Conservation (phyloP, 2,797 vertebrate species). For the Parauchenoglanis ngamensis region DNA sequence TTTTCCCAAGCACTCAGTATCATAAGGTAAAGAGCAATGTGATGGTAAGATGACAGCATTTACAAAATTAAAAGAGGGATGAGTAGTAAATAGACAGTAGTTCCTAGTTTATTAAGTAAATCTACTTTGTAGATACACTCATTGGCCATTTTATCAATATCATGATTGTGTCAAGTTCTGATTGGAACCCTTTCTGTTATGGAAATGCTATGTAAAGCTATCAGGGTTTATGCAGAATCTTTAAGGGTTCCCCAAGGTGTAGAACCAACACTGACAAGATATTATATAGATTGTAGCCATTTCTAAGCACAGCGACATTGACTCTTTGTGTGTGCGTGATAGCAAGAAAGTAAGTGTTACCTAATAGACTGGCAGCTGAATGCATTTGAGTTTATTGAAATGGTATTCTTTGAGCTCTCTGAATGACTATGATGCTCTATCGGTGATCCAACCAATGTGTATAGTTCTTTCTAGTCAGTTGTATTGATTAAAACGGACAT, state of each 20-base stretch:
- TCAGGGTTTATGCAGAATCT: background rate
- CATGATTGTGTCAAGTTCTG: background rate
- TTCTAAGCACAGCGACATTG: too few relatives aligned
- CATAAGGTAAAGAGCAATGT: slow-evolving; percentile 3
- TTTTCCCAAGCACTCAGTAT: background rate
- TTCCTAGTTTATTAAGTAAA: background rate
- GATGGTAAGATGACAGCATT: background rate
- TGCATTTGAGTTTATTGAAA: background rate
- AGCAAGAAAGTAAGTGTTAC: background rate
- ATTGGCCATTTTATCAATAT: too few relatives aligned
- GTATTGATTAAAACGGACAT: background rate
- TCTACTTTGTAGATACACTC: background rate
- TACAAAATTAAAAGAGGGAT: background rate
- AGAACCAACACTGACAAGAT: background rate
- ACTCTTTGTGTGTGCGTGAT: too few relatives aligned
- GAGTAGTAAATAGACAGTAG: background rate
- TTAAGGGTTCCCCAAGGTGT: background rate
- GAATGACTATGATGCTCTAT: background rate
- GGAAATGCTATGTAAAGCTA: background rate
- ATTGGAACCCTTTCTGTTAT: background rate
- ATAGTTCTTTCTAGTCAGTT: background rate
- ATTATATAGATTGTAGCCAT: too few relatives aligned
- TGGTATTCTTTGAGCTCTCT: background rate
- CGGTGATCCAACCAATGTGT: background rate
- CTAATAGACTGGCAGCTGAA: background rate